These are phyloP conservation scores for Epinephelus malabaricus DNA, from an alignment of 2,797 vertebrate species.

Conservation along the genomic window DNA sequence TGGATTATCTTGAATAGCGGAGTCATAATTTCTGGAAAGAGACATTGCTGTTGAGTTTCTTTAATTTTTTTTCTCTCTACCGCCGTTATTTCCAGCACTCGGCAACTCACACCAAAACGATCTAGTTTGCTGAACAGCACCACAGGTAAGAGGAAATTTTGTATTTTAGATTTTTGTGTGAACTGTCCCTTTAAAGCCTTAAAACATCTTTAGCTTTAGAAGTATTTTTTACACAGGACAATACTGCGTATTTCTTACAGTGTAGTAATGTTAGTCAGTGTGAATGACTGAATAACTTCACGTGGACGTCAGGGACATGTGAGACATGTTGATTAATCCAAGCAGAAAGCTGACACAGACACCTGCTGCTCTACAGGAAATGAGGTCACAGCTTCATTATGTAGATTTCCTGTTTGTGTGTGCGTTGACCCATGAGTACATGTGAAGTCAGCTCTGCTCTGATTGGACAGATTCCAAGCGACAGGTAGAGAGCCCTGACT, in stretches of 20 bases:
- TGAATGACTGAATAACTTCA: background rate
- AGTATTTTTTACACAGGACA: background rate
- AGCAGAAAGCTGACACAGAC: constrained; percentile 34
- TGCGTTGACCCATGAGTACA: constrained; percentile 3
- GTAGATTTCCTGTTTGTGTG: constrained; percentile 43
- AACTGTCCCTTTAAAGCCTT: too few species aligned
- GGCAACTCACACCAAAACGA: too few species aligned
- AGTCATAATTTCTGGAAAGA: too few species aligned
- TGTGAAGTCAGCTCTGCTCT: constrained; percentile 24
- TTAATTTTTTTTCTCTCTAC: too few species aligned
- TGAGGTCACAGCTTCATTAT: constrained; percentile 57
- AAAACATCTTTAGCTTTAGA: background rate
- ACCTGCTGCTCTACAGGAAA: constrained; percentile 57
- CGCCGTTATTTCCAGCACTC: too few species aligned
- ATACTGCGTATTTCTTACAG: background rate
- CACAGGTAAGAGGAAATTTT: too few species aligned
- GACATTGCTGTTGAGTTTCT: too few species aligned
- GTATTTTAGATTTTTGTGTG: too few species aligned
- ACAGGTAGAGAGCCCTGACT: constrained; percentile 55
- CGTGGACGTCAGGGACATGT: background rate
- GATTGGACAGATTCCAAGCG: constrained; percentile 35
- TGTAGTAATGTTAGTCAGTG: background rate
- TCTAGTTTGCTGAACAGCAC: too few species aligned
- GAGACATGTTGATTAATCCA: constrained; percentile 38
- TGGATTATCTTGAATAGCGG: too few species aligned